A percentile compares a stretch with the other conserved stretches of the same genome.
Conservation (phyloP, 2,797 vertebrate genomes). For the Ctenochaetus hawaiiensis region DNA sequence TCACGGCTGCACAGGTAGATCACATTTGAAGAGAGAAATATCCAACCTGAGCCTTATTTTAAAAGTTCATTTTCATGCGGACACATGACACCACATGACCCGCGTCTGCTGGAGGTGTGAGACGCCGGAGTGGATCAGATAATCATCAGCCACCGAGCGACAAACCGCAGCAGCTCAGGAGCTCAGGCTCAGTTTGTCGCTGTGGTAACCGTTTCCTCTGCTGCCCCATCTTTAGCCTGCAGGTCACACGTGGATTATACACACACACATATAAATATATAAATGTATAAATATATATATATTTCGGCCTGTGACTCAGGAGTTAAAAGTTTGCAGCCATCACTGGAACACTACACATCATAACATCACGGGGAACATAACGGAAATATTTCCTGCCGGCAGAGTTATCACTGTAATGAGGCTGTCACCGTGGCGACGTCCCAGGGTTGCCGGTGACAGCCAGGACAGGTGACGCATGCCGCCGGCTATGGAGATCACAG, state of each 20-base stretch:
- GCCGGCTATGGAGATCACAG: conserved; percentile 58
- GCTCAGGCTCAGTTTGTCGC: conserved; percentile 37
- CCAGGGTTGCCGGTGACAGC: conserved; percentile 71
- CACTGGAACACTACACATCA: conserved; percentile 46
- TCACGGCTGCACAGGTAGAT: too few relatives aligned
- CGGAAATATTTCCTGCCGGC: conserved; percentile 70
- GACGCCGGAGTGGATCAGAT: conserved; percentile 31
- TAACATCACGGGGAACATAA: conserved; percentile 43
- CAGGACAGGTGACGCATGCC: conserved; percentile 75
- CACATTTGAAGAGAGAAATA: background rate
- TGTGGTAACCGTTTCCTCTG: conserved; percentile 45
- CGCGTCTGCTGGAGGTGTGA: conserved; percentile 10
- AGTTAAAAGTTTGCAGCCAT: conserved; percentile 51
- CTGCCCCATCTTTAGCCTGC: conserved; percentile 25
- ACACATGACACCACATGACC: background rate
- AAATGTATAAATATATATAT: conserved; percentile 12
- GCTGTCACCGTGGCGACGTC: conserved; percentile 73
- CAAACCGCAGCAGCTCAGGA: conserved; percentile 50
- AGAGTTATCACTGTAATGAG: conserved; percentile 76
- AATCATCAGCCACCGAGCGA: conserved; percentile 41
- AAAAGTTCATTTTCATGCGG: background rate
- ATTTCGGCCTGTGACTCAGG: conserved; percentile 30
- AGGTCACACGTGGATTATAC: conserved; percentile 33
- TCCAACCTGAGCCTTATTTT: background rate
- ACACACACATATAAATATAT: too few relatives aligned